A percentile compares a stretch with the other conserved stretches of the same genome.
These are phyloP conservation scores for Protophormia terraenovae DNA, from an alignment of 2,888 invertebrate species.

Conservation along the genomic window DNA sequence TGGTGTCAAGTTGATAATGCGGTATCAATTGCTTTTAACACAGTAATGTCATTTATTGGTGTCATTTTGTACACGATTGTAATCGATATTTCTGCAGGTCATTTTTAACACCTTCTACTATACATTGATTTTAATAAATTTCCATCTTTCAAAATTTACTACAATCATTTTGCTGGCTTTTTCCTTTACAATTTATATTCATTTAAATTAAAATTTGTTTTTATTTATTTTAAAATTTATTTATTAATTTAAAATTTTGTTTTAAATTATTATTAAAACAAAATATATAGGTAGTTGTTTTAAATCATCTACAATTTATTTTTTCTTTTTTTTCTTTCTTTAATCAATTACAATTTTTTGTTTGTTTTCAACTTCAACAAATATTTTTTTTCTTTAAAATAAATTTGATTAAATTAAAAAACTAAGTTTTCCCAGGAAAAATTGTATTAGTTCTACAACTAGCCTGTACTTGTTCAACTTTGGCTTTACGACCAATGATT, in stretches of 20 bases:
- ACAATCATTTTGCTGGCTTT: constrained; percentile 18
- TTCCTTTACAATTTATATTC: not conserved
- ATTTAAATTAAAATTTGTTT: not conserved
- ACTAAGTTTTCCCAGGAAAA: constrained; percentile 20
- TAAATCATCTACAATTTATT: constrained; percentile 61
- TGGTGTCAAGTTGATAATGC: no score
- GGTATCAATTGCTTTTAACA: no score
- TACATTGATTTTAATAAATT: no score
- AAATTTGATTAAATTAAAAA: constrained; percentile 30
- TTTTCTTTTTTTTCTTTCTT: constrained; percentile 15
- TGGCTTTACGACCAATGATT: no score
- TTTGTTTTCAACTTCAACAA: constrained; percentile 35
- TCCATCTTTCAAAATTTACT: not conserved
- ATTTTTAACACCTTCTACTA: no score
- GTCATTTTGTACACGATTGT: no score
- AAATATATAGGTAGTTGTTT: constrained; percentile 49
- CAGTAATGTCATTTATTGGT: no score
- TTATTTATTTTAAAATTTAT: constrained; percentile 10
- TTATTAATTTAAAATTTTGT: constrained; percentile 62
- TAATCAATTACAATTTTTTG: constrained; percentile 4
- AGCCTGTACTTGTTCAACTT: no score
- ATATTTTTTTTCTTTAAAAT: constrained; percentile 18
- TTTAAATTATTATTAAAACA: constrained; percentile 25
- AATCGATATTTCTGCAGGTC: no score
- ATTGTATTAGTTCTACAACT: no score